Conservation (phyloP, 2,888 invertebrate genomes). For the Maniola hyperantus region DNA sequence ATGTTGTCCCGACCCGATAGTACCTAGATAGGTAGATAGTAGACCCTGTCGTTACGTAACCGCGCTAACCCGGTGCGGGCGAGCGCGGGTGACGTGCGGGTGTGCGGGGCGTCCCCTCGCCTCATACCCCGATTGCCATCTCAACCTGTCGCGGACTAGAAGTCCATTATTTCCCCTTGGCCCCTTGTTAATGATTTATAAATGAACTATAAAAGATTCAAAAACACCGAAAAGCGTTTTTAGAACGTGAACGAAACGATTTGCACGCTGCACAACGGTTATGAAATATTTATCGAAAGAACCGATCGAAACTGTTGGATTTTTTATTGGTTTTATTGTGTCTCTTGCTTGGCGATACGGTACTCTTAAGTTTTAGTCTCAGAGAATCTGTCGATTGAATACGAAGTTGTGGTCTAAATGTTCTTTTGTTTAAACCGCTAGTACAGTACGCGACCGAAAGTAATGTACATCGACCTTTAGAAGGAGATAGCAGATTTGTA, state of each 20-base stretch:
- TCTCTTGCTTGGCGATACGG: not conserved
- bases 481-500: not conserved
- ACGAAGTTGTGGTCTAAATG: not conserved
- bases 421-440: not conserved
- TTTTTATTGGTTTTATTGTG: conserved; percentile 13
- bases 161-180: not conserved
- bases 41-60: no score
- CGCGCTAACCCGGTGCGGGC: no score
- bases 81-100: no score
- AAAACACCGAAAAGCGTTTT: conserved; percentile 13
- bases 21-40: no score
- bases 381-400: not conserved
- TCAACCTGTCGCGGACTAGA: no score
- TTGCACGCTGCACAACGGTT: conserved; percentile 16
- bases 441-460: no score
- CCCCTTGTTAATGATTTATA: not conserved
- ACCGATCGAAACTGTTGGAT: conserved; percentile 2
- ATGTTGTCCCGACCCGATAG: no score
- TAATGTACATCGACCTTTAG: no score
- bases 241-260: conserved; percentile 11
- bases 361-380: not conserved
- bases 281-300: conserved; percentile 16
- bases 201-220: conserved; percentile 1
- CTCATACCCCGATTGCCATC: no score
- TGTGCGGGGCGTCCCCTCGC: no score